Evolutionary conservation across 1,140 invertebrate genomes (phyloP).

Genomic region (Diplogasteroides magnus): DNA sequence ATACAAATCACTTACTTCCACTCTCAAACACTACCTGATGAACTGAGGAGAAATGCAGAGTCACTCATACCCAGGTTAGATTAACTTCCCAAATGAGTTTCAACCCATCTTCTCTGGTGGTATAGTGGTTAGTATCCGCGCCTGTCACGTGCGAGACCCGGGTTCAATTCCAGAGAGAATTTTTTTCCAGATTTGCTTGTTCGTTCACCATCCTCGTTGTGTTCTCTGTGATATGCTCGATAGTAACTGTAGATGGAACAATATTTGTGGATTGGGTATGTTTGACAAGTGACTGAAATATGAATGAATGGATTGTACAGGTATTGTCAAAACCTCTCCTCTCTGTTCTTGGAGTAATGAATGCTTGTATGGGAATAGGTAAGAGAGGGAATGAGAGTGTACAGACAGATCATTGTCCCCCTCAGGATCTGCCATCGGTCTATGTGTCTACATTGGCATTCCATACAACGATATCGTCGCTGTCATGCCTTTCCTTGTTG

Average conservation of each 20-base stretch:
- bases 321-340: conserved; percentile 51
- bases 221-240: conserved; percentile 48
- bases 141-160: not conserved
- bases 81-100: no score
- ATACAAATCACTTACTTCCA: conserved; percentile 49
- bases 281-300: no score
- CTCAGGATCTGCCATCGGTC: conserved; percentile 73
- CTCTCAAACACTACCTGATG: conserved; percentile 49
- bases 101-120: no score
- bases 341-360: conserved; percentile 67
- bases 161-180: not conserved
- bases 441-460: conserved; percentile 79
- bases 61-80: conserved; percentile 36
- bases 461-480: conserved; percentile 56
- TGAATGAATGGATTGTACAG: no score
- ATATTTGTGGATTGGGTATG: conserved; percentile 48
- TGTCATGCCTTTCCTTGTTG: conserved; percentile 54
- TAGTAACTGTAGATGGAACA: conserved; percentile 43
- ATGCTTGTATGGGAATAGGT: conserved; percentile 77
- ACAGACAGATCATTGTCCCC: not conserved
- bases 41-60: conserved; percentile 52
- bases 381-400: not conserved
- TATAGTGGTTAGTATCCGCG: not conserved
- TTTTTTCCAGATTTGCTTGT: conserved; percentile 39
- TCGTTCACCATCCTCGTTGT: conserved; percentile 48